Evolutionary conservation across 1,140 invertebrate genomes (phyloP).

Genomic region (Procambarus clarkii): DNA sequence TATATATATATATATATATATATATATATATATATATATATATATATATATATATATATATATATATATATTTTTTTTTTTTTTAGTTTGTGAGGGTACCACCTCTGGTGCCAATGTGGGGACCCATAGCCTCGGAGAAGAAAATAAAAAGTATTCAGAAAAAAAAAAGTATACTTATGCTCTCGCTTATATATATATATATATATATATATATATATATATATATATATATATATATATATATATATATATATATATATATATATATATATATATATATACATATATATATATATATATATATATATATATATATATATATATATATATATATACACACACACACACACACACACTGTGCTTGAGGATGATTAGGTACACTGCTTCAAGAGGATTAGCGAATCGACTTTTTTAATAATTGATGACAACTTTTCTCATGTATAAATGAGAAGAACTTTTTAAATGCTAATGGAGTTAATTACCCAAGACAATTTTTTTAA

Average conservation of each 20-base stretch:
- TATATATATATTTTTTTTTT: not conserved
- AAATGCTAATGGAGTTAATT: too few relatives aligned
- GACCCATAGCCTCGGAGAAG: too few relatives aligned
- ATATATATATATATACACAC: conserved; percentile 9
- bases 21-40: conserved; percentile 32
- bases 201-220: conserved; percentile 28
- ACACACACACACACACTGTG: too few relatives aligned
- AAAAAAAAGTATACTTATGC: not conserved
- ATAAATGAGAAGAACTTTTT: too few relatives aligned
- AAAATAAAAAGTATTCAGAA: not conserved
- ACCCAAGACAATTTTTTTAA: too few relatives aligned
- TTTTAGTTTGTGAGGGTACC: too few relatives aligned
- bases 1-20: conserved; percentile 21
- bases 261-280: conserved; percentile 36
- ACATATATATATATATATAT: conserved; percentile 36
- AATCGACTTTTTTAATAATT: too few relatives aligned
- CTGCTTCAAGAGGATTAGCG: too few relatives aligned
- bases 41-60: conserved; percentile 32
- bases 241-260: conserved; percentile 26
- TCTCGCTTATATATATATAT: too few relatives aligned
- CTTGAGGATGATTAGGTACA: too few relatives aligned
- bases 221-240: conserved; percentile 8
- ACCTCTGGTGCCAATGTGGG: too few relatives aligned
- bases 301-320: conserved; percentile 28
- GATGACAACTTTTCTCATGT: too few relatives aligned